Base-by-base conservation (phyloP, 2,888 invertebrate species). In the Epirrhoe alternata region DNA sequence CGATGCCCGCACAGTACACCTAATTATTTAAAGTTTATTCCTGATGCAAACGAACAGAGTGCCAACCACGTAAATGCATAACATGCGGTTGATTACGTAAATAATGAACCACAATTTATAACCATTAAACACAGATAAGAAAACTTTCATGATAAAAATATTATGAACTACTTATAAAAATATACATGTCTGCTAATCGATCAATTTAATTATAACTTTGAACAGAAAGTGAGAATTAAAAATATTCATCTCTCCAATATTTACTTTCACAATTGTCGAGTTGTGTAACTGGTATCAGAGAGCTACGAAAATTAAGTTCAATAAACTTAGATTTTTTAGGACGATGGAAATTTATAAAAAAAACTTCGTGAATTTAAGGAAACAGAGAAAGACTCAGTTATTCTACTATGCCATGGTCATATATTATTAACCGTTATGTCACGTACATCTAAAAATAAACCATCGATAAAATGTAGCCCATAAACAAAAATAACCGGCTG, bases 21-120 rank as follows among this genome's bases (percentile, higher is more conserved):
- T 80, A 79, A 80, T 83, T 82, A 80, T 77, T 75, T 68, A 71
- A 68, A 70, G 72, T 74, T 75, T 76, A 78, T 81, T 77, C 75
- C 71, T 78, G 75, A 70, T 72, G 64, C 72, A 77, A 80, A 77
- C 76, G 73, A 73, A 75, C 58, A 70, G 64, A 77, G 57, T 70
- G 66, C 71, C 69, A 66, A 55, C 59, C 58, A 63, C 67, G 53
- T 69, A 66, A 61, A 59, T 63, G 42, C 64, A 64, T 63, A 60
- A 67, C 30, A 30, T 58, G 38, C 12, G 14, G 16, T 49, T n/a
- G 51, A 47, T 57, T 56, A 53, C 52, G 16, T 63, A 47, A 61
- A 59, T 59, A 51, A 47, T 47, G 31, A 45, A 58, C 33, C 24
- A 42, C 38, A 42, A 12, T 42, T 42, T 42, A 12, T 12, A 42